Conservation (phyloP, 1,140 invertebrate species). For the Ganaspis sp. region DNA sequence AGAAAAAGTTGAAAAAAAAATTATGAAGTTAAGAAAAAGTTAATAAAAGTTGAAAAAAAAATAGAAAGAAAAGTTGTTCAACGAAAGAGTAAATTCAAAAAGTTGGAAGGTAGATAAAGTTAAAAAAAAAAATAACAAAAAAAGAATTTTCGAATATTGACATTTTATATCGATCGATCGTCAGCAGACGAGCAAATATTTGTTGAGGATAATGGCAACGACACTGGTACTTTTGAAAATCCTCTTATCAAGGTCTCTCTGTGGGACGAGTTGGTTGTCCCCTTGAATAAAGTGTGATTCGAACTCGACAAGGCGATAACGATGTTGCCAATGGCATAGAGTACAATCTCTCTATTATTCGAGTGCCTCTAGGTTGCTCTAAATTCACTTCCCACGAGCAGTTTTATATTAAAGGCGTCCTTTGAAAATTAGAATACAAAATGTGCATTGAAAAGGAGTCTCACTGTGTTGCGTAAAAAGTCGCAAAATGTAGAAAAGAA, state of each 20-base stretch:
- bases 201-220: background rate
- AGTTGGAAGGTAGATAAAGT: no score
- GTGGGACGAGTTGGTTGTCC: slow-evolving; percentile 24
- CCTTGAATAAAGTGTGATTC: slow-evolving; percentile 26
- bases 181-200: slow-evolving; percentile 10
- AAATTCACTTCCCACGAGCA: slow-evolving; percentile 5
- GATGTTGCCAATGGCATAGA: slow-evolving; percentile 12
- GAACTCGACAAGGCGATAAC: slow-evolving; percentile 6
- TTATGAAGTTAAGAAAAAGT: no score
- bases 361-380: slow-evolving; percentile 16
- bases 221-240: slow-evolving; percentile 24
- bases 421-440: background rate
- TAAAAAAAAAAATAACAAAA: no score
- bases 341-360: slow-evolving; percentile 26
- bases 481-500: background rate
- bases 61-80: no score
- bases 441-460: background rate
- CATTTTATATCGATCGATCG: background rate
- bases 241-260: slow-evolving; percentile 12
- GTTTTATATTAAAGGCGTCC: background rate
- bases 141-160: background rate
- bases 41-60: no score
- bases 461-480: background rate
- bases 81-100: no score
- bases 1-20: no score